Conservation (phyloP, 2,113 vertebrate species). For the Mesembrinibis cayennensis region DNA sequence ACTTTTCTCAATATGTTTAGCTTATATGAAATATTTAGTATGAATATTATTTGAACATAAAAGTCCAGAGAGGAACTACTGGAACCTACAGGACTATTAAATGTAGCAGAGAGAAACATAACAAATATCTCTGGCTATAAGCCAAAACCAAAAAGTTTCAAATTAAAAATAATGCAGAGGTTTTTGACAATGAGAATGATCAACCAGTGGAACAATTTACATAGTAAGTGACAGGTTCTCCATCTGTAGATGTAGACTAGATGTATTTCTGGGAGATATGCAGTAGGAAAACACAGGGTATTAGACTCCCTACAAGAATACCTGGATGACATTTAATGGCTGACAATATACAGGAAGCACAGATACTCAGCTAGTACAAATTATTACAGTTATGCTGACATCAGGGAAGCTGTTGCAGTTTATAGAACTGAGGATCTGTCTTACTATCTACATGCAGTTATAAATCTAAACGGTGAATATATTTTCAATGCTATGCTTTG, state of each 20-base stretch:
- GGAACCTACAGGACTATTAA: neutral
- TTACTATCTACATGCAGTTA: neutral
- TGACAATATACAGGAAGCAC: neutral
- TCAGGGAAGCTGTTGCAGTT: neutral
- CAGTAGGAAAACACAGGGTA: neutral
- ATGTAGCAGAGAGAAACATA: neutral
- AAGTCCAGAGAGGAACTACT: neutral
- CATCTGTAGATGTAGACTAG: neutral
- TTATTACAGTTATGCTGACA: neutral
- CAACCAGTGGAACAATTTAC: neutral
- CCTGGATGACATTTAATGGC: neutral
- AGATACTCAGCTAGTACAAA: neutral
- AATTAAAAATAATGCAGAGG: neutral
- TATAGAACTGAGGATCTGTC: neutral
- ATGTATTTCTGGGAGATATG: neutral
- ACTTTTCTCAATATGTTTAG: neutral
- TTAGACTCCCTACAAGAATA: neutral
- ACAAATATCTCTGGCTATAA: neutral
- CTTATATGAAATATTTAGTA: neutral
- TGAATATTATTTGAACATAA: neutral
- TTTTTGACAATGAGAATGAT: neutral
- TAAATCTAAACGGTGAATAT: neutral
- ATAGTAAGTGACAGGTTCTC: neutral
- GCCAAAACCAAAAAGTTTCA: neutral
- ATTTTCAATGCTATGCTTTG: neutral